phyloP scores from a whole-genome alignment of 2,113 vertebrate species.

The Eublepharis macularius region DNA sequence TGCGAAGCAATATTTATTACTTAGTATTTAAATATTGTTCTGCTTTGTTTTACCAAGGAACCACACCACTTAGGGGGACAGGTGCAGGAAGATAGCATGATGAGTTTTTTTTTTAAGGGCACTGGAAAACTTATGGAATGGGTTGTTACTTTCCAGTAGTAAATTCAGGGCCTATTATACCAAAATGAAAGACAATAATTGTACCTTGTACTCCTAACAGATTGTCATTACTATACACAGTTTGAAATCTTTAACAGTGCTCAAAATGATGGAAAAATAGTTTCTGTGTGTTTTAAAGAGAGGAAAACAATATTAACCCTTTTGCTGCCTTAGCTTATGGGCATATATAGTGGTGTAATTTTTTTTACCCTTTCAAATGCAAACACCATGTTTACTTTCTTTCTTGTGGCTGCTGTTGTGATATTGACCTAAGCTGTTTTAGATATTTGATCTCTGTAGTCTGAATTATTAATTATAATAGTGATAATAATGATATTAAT shows the following conservation, averaged over 20 bases:
- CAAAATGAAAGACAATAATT: slow-evolving; percentile 65
- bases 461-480: slow-evolving; percentile 67
- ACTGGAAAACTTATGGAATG: slow-evolving; percentile 55
- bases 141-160: slow-evolving; percentile 55
- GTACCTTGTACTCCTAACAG: slow-evolving; percentile 55
- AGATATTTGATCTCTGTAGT: slow-evolving; percentile 50
- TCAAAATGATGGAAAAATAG: slow-evolving; percentile 45
- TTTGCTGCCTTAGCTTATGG: slow-evolving; percentile 68
- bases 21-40: slow-evolving; percentile 59
- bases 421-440: neutral
- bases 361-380: slow-evolving; percentile 32
- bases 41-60: slow-evolving; percentile 47
- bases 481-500: slow-evolving; percentile 71
- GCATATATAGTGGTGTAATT: slow-evolving; percentile 43
- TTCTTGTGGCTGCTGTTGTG: slow-evolving; percentile 38
- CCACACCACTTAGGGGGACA: slow-evolving; percentile 45
- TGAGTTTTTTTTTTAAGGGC: slow-evolving; percentile 49
- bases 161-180: slow-evolving; percentile 65
- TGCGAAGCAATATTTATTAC: slow-evolving; percentile 43
- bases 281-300: slow-evolving; percentile 56
- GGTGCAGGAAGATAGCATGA: slow-evolving; percentile 48
- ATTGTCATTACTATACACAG: slow-evolving; percentile 43
- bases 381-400: slow-evolving; percentile 38
- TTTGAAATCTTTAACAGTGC: slow-evolving; percentile 54
- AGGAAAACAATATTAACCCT: slow-evolving; percentile 64